Evolutionary conservation across 2,113 vertebrate species (phyloP).

Genomic region (Albula goreensis): DNA sequence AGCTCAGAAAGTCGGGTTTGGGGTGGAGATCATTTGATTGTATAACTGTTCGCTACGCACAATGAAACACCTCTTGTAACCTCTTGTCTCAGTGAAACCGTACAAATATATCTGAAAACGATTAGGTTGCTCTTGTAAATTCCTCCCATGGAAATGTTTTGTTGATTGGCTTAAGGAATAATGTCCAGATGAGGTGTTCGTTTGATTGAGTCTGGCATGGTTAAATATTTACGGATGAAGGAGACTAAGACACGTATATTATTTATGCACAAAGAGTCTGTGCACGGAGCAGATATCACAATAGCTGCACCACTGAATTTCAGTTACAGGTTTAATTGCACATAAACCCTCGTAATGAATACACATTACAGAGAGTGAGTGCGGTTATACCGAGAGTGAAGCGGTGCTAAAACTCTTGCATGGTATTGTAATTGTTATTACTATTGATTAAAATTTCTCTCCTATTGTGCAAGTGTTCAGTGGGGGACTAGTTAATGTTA

Average conservation of each 20-base stretch:
- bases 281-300: not conserved
- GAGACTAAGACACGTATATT: slow-evolving; percentile 20
- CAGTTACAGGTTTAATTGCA: not conserved
- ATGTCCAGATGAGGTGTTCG: slow-evolving; percentile 4
- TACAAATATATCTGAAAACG: not conserved
- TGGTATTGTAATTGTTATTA: not conserved
- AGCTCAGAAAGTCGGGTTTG: not conserved
- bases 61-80: not conserved
- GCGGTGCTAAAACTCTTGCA: not conserved
- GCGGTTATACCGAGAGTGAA: not conserved
- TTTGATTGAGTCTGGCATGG: slow-evolving; percentile 27
- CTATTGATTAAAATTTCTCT: not conserved
- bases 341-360: not conserved
- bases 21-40: not conserved
- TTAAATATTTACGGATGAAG: slow-evolving; percentile 32
- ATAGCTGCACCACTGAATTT: not conserved
- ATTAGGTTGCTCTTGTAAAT: not conserved
- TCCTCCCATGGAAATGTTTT: slow-evolving; percentile 4
- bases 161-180: slow-evolving; percentile 25
- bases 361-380: not conserved
- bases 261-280: slow-evolving; percentile 23
- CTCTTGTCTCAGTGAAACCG: not conserved
- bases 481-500: not conserved
- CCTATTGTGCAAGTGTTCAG: not conserved
- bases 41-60: not conserved